These are phyloP conservation scores for Urocynchramus pylzowi DNA, from an alignment of 2,113 vertebrate species.

Conservation along the genomic window DNA sequence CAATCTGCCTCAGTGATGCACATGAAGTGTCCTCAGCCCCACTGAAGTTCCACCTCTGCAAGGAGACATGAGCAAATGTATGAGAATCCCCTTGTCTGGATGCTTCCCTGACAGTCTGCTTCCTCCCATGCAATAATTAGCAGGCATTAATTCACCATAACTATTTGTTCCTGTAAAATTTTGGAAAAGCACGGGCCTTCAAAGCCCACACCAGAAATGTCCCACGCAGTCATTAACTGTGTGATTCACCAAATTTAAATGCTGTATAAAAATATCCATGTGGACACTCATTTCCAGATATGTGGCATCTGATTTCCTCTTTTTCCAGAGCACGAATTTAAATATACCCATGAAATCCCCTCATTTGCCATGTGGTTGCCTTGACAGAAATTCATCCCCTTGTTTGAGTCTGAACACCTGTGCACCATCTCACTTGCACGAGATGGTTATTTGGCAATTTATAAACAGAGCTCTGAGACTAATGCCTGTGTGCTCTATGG, in stretches of 20 bases:
- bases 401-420: background rate
- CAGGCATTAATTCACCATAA: background rate
- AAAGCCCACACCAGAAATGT: slow-evolving; percentile 2
- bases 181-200: background rate
- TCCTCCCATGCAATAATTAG: background rate
- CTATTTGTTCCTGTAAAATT: background rate
- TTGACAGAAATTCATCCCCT: background rate
- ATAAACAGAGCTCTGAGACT: background rate
- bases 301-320: background rate
- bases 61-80: background rate
- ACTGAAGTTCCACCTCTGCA: background rate
- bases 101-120: background rate
- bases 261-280: background rate
- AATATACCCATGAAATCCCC: background rate
- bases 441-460: background rate
- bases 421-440: background rate
- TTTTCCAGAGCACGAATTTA: background rate
- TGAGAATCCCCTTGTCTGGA: background rate
- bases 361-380: background rate
- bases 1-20: background rate
- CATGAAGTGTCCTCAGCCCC: background rate
- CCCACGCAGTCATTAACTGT: background rate
- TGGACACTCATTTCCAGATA: background rate
- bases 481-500: background rate
- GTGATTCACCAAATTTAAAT: background rate